Evolutionary conservation across 2,888 invertebrate species (phyloP), one percentile per base, ranked within the genome.

Genomic region (Diaprepes abbreviatus): DNA sequence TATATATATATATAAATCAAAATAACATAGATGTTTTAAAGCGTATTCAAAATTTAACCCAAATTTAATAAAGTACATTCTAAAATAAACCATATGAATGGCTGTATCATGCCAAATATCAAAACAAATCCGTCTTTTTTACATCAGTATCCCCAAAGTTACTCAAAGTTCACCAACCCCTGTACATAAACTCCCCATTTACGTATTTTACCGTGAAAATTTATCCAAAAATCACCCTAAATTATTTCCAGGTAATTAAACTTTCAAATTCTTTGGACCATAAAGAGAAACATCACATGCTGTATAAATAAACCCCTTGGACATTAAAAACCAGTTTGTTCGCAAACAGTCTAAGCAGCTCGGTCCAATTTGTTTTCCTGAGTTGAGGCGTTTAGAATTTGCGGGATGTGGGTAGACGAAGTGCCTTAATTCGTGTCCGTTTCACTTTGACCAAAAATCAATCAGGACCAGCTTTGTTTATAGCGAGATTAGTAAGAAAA

Each of bases 281-380:
- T 60, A 35, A 60, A 60, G 59, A 45, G 59, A 48, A 60, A 60
- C 59, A 45, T 60, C 59, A 60, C 59, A 48, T 60, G 59, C 40
- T 45, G 58, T 48, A 60, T 48, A 60, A 48, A 60, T 43, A 40
- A 58, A 24, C 48, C 59, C 14, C 24, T 19, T 6, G 48, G 58
- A 24, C 58, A 58, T 58, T 58, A 58, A 43, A 38, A 58, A 58
- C 24, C 40, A 52, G 10, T 35, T 35, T 5, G 1, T 35, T n/a
- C 12, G 7, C 2, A 9, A 19, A 50, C 5, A 31, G n/a, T 50
- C 28, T 50, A 14, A 50, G 28, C 10, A n/a, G 7, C n/a, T 45
- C 12, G 28, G n/a, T 14, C 12, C 12, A 2, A 57, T 24, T 19
- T 10, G 14, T 3, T 24, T 4, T 24, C 21, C 19, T 16, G 40